Conservation (phyloP, 2,113 vertebrate genomes). For the Tyrannus savana region DNA sequence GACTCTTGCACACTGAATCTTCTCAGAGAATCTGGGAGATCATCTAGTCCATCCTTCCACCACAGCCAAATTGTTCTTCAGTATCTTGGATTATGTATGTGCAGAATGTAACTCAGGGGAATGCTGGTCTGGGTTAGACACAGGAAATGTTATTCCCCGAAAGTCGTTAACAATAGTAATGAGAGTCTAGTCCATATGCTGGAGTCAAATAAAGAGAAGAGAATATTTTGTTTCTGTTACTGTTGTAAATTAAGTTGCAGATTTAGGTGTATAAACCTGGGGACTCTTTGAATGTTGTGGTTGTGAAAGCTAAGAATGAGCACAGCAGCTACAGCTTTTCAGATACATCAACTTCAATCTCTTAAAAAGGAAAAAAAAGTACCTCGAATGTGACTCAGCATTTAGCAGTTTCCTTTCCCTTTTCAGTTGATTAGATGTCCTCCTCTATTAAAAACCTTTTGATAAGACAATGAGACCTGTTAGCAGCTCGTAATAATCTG, state of each 20-base stretch:
- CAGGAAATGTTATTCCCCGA: background rate
- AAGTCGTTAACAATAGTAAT: background rate
- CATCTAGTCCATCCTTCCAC: background rate
- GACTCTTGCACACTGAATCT: background rate
- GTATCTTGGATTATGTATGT: fast-evolving
- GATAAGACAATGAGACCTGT: background rate
- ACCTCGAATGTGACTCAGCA: background rate
- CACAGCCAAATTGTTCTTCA: background rate
- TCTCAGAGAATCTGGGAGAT: background rate
- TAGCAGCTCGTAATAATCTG: background rate
- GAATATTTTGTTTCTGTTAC: background rate
- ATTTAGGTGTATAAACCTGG: background rate
- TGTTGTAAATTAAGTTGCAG: background rate
- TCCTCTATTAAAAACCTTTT: background rate
- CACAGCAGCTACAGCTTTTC: background rate
- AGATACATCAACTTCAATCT: background rate
- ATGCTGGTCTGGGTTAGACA: background rate
- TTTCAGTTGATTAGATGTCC: background rate
- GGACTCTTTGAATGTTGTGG: background rate
- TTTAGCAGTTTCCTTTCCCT: background rate
- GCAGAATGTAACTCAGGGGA: background rate
- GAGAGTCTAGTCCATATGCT: background rate
- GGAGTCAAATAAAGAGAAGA: background rate
- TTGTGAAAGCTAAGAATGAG: background rate
- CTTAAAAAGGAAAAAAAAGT: background rate